A percentile compares a stretch with the other conserved stretches of the same genome.
These are phyloP conservation scores for Halcyon leucocephala DNA, from an alignment of 2,797 vertebrate genomes.

Conservation along the genomic window DNA sequence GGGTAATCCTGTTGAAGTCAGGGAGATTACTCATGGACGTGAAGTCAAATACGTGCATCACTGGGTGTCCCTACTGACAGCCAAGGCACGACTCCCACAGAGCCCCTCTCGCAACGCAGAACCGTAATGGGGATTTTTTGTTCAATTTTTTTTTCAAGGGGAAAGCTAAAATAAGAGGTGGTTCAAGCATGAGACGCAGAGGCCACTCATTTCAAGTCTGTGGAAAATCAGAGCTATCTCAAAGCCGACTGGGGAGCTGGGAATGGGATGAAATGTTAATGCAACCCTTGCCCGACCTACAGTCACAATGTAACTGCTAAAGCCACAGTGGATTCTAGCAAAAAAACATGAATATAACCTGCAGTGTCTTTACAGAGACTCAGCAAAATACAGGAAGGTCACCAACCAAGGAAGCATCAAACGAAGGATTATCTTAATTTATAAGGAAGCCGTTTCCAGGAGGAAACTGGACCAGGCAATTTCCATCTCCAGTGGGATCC, in stretches of 20 bases:
- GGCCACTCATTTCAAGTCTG: background rate
- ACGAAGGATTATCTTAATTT: background rate
- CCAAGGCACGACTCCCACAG: accelerated
- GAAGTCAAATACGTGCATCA: background rate
- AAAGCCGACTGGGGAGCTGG: accelerated
- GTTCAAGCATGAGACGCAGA: background rate
- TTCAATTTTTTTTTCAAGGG: background rate
- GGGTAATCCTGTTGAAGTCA: slow-evolving; percentile 35
- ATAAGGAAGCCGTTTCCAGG: background rate
- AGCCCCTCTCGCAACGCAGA: background rate
- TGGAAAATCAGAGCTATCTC: slow-evolving; percentile 1
- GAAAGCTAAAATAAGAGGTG: background rate
- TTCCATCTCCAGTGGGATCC: background rate
- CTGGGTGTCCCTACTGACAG: background rate
- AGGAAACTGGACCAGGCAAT: background rate
- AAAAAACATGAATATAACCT: background rate
- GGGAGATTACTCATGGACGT: background rate
- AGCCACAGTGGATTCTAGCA: background rate
- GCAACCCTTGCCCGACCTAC: slow-evolving; percentile 21
- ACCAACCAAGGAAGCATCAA: slow-evolving; percentile 9
- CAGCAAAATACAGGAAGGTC: background rate
- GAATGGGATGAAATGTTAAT: slow-evolving; percentile 33
- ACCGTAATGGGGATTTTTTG: background rate
- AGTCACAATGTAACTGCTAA: background rate
- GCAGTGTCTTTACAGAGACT: background rate